Conservation (phyloP, 2,113 vertebrate species). For the Cebus imitator region DNA sequence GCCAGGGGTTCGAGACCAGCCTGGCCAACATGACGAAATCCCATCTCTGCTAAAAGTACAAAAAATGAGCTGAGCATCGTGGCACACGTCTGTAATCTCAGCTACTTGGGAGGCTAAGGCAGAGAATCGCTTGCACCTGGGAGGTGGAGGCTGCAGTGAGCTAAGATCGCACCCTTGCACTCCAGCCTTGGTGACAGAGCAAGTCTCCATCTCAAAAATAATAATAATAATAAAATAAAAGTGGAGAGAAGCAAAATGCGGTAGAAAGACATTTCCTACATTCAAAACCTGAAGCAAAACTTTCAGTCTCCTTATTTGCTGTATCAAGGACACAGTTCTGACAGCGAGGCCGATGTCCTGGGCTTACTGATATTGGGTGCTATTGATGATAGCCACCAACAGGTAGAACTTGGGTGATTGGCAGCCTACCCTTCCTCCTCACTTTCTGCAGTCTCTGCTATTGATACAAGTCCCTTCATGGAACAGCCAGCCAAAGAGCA, state of each 20-base stretch:
- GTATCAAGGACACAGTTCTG: neutral
- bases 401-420: neutral
- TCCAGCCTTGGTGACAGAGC: neutral
- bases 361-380: neutral
- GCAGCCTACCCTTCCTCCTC: neutral
- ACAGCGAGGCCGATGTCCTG: neutral
- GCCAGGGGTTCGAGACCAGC: neutral
- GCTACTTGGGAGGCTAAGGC: neutral
- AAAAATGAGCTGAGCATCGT: neutral
- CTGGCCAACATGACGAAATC: neutral
- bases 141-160: neutral
- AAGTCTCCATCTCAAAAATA: neutral
- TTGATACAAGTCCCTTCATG: neutral
- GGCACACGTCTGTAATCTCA: neutral
- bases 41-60: neutral
- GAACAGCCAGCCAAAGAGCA: neutral
- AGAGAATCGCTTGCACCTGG: neutral
- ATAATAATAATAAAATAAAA: neutral
- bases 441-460: neutral
- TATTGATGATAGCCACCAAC: accelerated
- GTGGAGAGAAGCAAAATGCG: neutral
- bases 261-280: neutral
- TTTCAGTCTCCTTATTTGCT: neutral
- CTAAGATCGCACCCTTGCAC: neutral
- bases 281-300: neutral